These are phyloP conservation scores for Oligia fasciuncula DNA, from an alignment of 2,888 invertebrate species.

Conservation along the genomic window DNA sequence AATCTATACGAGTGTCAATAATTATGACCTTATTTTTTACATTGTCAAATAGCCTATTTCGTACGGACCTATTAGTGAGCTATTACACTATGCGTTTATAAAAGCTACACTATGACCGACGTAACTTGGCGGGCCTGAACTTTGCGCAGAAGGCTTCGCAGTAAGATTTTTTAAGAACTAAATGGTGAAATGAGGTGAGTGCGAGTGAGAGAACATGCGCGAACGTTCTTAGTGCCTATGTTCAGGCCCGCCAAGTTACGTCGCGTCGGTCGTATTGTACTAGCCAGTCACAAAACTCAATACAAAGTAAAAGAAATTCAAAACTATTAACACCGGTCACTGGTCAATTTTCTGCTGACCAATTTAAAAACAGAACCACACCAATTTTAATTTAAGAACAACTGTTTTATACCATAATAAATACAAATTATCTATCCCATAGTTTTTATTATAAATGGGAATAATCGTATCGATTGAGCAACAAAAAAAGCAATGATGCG, in stretches of 20 bases:
- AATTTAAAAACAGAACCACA: constrained; percentile 51
- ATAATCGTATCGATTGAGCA: constrained; percentile 60
- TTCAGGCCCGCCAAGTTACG: no score
- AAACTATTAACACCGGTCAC: constrained; percentile 39
- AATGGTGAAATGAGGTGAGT: no score
- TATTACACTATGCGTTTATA: neutral
- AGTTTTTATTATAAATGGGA: constrained; percentile 65
- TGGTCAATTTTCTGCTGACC: constrained; percentile 42
- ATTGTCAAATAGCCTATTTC: no score
- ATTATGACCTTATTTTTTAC: no score
- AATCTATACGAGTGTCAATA: no score
- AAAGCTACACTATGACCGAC: neutral
- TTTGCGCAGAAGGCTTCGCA: no score
- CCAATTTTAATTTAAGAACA: constrained; percentile 60
- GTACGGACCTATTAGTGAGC: no score
- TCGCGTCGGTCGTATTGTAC: neutral
- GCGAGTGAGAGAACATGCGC: no score
- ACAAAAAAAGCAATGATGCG: constrained; percentile 83
- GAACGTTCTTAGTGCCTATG: no score
- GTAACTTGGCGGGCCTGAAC: no score
- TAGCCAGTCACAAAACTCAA: neutral
- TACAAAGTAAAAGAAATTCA: neutral
- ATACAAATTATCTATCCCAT: constrained; percentile 63
- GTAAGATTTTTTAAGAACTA: no score
- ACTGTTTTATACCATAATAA: constrained; percentile 60